Evolutionary conservation across 2,888 invertebrate species (phyloP).

Genomic region (Agrotis puta): DNA sequence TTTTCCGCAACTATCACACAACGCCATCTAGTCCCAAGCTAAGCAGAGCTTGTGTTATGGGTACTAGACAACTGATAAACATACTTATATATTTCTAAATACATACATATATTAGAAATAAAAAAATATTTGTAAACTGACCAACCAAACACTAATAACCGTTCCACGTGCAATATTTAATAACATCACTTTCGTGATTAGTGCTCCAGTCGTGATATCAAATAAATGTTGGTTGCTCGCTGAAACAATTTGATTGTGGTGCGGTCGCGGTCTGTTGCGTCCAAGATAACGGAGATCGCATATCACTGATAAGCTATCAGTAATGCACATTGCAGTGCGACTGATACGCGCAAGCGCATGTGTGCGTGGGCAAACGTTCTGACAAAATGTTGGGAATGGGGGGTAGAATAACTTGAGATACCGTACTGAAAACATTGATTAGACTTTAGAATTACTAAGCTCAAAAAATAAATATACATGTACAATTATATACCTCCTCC

Average conservation of each 20-base stretch:
- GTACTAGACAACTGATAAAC: too few species aligned
- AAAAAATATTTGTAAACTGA: not conserved
- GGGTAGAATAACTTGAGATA: slow-evolving; percentile 17
- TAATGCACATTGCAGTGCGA: slow-evolving; percentile 71
- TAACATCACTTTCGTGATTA: slow-evolving; percentile 53
- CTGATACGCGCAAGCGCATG: slow-evolving; percentile 58
- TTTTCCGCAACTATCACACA: too few species aligned
- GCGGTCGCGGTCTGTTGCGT: slow-evolving; percentile 77
- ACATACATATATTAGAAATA: too few species aligned
- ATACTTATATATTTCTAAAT: too few species aligned
- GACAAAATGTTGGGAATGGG: slow-evolving; percentile 15
- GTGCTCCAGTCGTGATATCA: slow-evolving; percentile 49
- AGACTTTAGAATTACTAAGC: not conserved
- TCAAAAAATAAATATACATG: too few species aligned
- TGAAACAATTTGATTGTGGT: slow-evolving; percentile 63
- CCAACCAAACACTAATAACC: slow-evolving; percentile 16
- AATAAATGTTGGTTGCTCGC: slow-evolving; percentile 53
- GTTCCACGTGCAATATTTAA: slow-evolving; percentile 62
- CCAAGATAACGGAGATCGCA: slow-evolving; percentile 81
- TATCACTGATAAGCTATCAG: slow-evolving; percentile 85
- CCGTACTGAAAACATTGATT: not conserved
- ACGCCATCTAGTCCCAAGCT: too few species aligned
- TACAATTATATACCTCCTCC: too few species aligned
- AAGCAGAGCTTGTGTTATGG: too few species aligned
- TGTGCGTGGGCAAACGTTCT: slow-evolving; percentile 36